Evolutionary conservation across 2,888 invertebrate genomes (phyloP).

Genomic region (Andricus quercusramuli): DNA sequence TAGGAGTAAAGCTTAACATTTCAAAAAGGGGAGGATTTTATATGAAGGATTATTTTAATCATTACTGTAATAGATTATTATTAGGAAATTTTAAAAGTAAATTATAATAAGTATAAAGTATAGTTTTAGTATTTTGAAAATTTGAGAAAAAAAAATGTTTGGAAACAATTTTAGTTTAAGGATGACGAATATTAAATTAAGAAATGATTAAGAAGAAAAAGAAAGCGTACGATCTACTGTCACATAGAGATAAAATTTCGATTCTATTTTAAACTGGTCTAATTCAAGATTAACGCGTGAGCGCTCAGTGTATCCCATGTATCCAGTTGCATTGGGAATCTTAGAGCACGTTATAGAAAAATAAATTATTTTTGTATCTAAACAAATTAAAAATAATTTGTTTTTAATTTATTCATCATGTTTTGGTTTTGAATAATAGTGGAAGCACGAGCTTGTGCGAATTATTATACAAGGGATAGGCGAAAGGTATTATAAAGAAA

Average conservation of each 20-base stretch:
- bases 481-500: background rate
- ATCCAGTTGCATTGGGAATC: background rate
- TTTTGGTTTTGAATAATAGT: too few species aligned
- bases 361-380: background rate
- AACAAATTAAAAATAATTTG: background rate
- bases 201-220: background rate
- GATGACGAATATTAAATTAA: background rate
- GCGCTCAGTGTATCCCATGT: background rate
- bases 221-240: background rate
- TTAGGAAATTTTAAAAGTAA: too few species aligned
- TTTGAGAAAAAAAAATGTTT: background rate
- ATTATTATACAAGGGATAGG: background rate
- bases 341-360: background rate
- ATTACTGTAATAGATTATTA: too few species aligned
- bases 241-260: background rate
- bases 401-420: background rate
- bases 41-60: too few species aligned
- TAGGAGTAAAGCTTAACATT: too few species aligned
- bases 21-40: too few species aligned
- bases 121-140: background rate
- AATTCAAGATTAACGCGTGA: conserved; percentile 14
- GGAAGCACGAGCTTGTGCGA: background rate
- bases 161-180: background rate
- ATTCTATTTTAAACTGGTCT: conserved; percentile 29
- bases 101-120: too few species aligned